Base-by-base conservation (phyloP, 2,797 vertebrate species). In the Cephalopachus bancanus region DNA sequence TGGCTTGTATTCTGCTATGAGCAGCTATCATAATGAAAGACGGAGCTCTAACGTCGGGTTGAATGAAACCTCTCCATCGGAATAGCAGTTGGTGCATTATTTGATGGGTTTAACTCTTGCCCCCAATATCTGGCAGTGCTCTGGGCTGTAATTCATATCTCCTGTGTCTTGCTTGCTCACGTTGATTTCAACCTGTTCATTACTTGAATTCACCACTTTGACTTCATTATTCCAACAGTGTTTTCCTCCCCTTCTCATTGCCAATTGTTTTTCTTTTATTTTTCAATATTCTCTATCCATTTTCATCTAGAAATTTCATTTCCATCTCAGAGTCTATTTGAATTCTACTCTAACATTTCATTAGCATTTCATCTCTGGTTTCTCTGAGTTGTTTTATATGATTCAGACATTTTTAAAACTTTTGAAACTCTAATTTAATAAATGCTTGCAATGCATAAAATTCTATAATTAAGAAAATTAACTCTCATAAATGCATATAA, bases 91-190 rank as follows among this genome's bases (percentile, higher is more conserved):
- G 17, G 53, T 69, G 44, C 94, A 28, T 95, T 94, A 93, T 93
- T 89, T 83, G 83, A 55, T 81, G 93, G 94, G 51, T 91, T 96
- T 97, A 94, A 94, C 91, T 96, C 95, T 83, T 96, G 95, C 55
- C 94, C 95, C 86, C 96, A 96, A 86, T 84, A 96, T 89, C 89
- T 89, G 6, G 4, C 49, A 0, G 20, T 1, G 12, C 30, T 89
- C 65, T 9, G 7, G 5, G 65, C 51, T 74, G 12, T 69, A 80
- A 96, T 62, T 91, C 83, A 19, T 26, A 72, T 91, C 80, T 26
- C 51, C 49, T 11, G 0, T 3, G 57, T 69, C 69, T 84, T 75
- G 24, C 55, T 81, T 44, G 6, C 62, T 87, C 20, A 10, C 0
- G 1, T 16, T 62, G 71, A 84, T 80, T 89, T 97, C 60, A 10